Percentiles rank a stretch among this genome's conserved stretches.
Evolutionary conservation across 2,888 invertebrate species (phyloP).

Genomic region (Stomorhina lunata): DNA sequence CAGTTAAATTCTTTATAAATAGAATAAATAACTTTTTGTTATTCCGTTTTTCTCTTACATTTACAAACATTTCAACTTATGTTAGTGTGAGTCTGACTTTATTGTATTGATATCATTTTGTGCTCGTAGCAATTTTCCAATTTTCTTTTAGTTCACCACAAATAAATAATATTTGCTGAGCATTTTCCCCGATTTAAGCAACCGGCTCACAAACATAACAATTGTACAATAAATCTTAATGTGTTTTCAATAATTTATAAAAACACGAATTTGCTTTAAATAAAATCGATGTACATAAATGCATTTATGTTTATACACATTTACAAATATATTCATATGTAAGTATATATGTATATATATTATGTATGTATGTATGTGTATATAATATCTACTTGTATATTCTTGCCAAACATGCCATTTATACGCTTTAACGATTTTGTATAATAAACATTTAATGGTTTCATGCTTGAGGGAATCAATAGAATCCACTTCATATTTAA

Average conservation of each 20-base stretch:
- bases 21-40: not conserved
- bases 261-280: not conserved
- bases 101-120: not conserved
- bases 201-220: not conserved
- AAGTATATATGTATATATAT: not conserved
- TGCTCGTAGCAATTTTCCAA: constrained; percentile 12
- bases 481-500: constrained; percentile 46
- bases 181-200: not conserved
- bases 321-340: not conserved
- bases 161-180: constrained; percentile 24
- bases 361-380: not conserved
- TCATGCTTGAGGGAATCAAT: constrained; percentile 50
- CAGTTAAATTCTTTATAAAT: not conserved
- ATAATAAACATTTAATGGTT: constrained; percentile 61
- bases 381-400: no score
- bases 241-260: constrained; percentile 19
- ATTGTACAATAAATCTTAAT: constrained; percentile 13
- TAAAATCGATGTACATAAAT: not conserved
- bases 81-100: not conserved
- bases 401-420: constrained; percentile 23
- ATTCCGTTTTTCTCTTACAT: not conserved
- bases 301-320: not conserved
- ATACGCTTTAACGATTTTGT: constrained; percentile 55
- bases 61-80: not conserved
- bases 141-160: constrained; percentile 17